A percentile compares a stretch with the other conserved stretches of the same genome.
Conservation (phyloP, 2,888 invertebrate species). For the Flabesymbios commensalis region DNA sequence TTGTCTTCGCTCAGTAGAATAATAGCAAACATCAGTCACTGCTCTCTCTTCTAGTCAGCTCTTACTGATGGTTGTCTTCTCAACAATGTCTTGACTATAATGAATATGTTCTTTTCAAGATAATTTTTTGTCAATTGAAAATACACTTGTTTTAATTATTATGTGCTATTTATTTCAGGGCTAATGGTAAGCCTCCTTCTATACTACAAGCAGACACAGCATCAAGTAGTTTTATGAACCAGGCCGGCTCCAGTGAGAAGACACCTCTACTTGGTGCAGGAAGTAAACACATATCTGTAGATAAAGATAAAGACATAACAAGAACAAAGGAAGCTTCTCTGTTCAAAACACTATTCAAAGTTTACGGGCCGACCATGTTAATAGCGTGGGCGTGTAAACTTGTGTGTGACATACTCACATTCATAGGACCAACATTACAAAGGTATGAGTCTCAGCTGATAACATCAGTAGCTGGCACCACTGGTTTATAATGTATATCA, state of each 20-base stretch:
- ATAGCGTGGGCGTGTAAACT: slow-evolving; percentile 38
- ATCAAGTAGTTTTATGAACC: not conserved
- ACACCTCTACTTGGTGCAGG: slow-evolving; percentile 4
- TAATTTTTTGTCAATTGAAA: too few relatives aligned
- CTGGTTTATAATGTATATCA: not conserved
- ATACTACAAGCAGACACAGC: too few relatives aligned
- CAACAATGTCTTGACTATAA: too few relatives aligned
- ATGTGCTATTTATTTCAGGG: too few relatives aligned
- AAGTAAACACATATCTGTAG: not conserved
- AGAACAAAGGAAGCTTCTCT: slow-evolving; percentile 26
- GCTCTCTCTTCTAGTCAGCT: too few relatives aligned
- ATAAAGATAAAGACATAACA: not conserved
- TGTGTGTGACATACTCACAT: slow-evolving; percentile 35
- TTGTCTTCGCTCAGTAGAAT: too few relatives aligned
- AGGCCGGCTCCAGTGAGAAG: not conserved
- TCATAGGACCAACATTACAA: slow-evolving; percentile 36
- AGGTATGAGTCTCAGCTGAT: slow-evolving; percentile 24
- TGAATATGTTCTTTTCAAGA: too few relatives aligned
- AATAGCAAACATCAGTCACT: too few relatives aligned
- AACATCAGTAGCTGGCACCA: not conserved
- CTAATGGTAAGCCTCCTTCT: too few relatives aligned
- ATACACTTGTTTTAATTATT: too few relatives aligned
- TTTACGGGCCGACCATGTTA: slow-evolving; percentile 43
- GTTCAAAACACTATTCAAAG: slow-evolving; percentile 41
- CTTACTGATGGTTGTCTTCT: too few relatives aligned